Evolutionary conservation across 1,140 invertebrate genomes (phyloP).

Genomic region (Saccostrea echinata): DNA sequence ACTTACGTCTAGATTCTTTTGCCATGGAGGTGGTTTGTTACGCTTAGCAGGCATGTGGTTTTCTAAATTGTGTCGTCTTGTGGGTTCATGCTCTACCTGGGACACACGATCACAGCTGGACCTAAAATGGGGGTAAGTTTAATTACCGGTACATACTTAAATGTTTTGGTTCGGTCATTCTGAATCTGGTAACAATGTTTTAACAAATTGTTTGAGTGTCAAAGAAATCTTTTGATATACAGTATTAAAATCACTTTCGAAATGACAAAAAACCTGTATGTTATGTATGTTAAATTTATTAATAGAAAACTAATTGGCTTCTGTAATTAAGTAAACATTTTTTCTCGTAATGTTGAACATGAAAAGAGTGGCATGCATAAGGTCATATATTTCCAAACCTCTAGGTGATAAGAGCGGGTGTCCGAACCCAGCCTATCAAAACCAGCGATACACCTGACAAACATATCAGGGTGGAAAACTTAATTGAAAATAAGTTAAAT

Average conservation of each 20-base stretch:
- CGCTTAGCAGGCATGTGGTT: slow-evolving; percentile 71
- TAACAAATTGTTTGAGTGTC: too few relatives aligned
- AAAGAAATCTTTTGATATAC: too few relatives aligned
- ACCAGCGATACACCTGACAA: neutral
- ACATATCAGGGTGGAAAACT: neutral
- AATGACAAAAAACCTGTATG: too few relatives aligned
- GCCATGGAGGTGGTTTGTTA: slow-evolving; percentile 74
- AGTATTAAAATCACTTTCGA: too few relatives aligned
- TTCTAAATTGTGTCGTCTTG: slow-evolving; percentile 73
- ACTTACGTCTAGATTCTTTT: slow-evolving; percentile 74
- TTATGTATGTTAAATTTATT: too few relatives aligned
- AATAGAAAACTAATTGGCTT: too few relatives aligned
- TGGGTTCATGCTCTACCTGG: slow-evolving; percentile 75
- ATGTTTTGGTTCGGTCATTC: too few relatives aligned
- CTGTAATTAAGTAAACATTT: too few relatives aligned
- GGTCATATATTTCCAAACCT: neutral
- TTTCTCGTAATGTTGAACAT: too few relatives aligned
- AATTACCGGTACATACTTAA: too few relatives aligned
- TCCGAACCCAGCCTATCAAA: neutral
- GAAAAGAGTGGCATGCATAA: too few relatives aligned
- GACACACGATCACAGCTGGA: slow-evolving; percentile 74
- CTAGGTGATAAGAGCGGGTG: neutral
- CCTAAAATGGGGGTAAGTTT: neutral
- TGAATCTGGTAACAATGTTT: too few relatives aligned
- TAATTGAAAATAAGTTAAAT: slow-evolving; percentile 34